Evolutionary conservation across 2,888 invertebrate species (phyloP), one percentile per base, ranked within the genome.

Genomic region (Bibio marci): DNA sequence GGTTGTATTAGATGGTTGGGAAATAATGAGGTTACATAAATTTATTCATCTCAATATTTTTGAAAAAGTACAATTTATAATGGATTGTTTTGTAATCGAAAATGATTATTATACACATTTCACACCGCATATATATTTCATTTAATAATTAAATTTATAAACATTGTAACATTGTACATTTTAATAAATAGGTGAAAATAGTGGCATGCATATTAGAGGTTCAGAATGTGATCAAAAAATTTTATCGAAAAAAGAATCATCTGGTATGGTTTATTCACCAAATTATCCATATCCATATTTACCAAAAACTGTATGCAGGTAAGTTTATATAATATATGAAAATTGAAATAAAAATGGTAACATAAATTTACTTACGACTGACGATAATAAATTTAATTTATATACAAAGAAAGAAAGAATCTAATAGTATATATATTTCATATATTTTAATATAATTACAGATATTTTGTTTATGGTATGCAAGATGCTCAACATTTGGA

Each of bases 221-320:
- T 90, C 91, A 50, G 97, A 98, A 68, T 98, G 98, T 70, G 97
- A 98, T 70, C 92, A 94, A 66, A 86, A 91, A 65, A 91, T 95
- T 57, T 73, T 91, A 52, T 92, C 91, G 65, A 80, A 79, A 63
- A 87, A 87, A 65, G 86, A 90, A 63, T 88, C 90, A 43, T 79
- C 76, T 54, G 95, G 95, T 52, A 77, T 73, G 60, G 90, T 95
- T 54, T 86, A 83, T 67, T 92, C 92, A 63, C 95, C 95, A 52
- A 91, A 91, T 68, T 95, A 85, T 69, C 94, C 94, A 56, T 87
- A 76, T 67, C 86, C 82, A 48, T 94, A 92, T 71, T 85, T 91
- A 65, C 82, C 82, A 53, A 91, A 94, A 70, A 81, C 91, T 60
- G 90, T 92, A 51, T 97, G 95, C 70, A 82, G 88, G 63, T 72